A percentile compares a stretch with the other conserved stretches of the same genome.
Evolutionary conservation across 1,140 invertebrate species (phyloP).

Genomic region (Acarapis woodi): DNA sequence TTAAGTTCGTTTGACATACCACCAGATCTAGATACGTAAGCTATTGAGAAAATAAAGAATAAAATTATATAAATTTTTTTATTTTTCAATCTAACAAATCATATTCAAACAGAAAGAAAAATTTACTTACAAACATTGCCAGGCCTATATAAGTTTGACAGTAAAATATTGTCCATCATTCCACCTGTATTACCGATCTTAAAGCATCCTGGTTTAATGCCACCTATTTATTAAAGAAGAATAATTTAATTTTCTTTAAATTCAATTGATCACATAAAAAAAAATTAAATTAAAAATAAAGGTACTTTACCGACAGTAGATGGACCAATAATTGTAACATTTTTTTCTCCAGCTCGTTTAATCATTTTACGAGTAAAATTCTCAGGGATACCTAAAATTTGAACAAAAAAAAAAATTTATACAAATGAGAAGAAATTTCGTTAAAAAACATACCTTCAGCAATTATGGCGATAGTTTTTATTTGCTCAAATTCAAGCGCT

Average conservation of each 20-base stretch:
- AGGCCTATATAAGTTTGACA: conserved; percentile 81
- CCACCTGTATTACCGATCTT: conserved; percentile 98
- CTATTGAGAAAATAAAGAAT: too few relatives aligned
- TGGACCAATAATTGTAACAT: conserved; percentile 66
- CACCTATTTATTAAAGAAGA: too few relatives aligned
- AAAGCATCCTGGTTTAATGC: conserved; percentile 93
- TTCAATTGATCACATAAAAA: not conserved
- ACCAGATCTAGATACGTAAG: conserved; percentile 89
- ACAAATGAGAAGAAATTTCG: too few relatives aligned
- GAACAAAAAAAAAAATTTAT: too few relatives aligned
- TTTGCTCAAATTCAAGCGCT: conserved; percentile 65
- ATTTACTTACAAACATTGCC: too few relatives aligned
- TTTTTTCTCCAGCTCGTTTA: conserved; percentile 44
- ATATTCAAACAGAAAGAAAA: too few relatives aligned
- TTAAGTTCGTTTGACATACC: conserved; percentile 99
- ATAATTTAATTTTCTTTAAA: conserved; percentile 15
- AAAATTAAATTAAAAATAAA: not conserved
- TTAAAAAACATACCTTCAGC: too few relatives aligned
- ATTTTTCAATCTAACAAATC: not conserved
- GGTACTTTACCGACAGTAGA: conserved; percentile 90
- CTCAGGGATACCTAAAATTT: conserved; percentile 88
- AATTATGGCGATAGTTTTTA: conserved; percentile 89
- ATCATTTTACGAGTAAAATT: conserved; percentile 88
- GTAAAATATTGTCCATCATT: conserved; percentile 97
- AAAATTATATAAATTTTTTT: conserved; percentile 9